Conservation (phyloP, 2,797 vertebrate genomes). For the Kryptopterus vitreolus region DNA sequence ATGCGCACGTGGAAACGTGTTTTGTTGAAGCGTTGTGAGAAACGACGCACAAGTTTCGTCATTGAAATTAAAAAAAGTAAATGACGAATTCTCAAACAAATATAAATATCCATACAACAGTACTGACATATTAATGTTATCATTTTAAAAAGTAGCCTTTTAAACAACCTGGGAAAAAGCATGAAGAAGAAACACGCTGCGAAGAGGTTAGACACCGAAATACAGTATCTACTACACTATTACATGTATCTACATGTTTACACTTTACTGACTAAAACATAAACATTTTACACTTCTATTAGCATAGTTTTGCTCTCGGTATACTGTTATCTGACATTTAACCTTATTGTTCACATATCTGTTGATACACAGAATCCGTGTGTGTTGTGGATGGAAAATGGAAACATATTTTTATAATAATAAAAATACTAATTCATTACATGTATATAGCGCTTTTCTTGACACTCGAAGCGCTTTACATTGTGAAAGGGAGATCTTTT, state of each 20-base stretch:
- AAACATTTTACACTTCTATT: not conserved
- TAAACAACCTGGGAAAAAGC: not conserved
- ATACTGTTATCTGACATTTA: not conserved
- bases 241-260: not conserved
- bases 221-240: not conserved
- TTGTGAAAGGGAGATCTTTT: too few relatives aligned
- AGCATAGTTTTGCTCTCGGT: not conserved
- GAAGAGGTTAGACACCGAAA: conserved; percentile 61
- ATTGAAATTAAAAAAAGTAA: not conserved
- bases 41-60: not conserved
- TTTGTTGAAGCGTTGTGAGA: not conserved
- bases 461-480: too few relatives aligned
- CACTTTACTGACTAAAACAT: not conserved
- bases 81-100: not conserved
- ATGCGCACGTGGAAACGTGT: conserved; percentile 17
- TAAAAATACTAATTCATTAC: too few relatives aligned
- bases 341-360: not conserved
- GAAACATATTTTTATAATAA: too few relatives aligned
- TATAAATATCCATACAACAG: not conserved
- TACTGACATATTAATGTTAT: not conserved
- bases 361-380: not conserved
- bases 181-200: conserved; percentile 55
- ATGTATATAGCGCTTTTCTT: too few relatives aligned
- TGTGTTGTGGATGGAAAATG: too few relatives aligned
- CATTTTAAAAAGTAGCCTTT: not conserved